A percentile compares a stretch with the other conserved stretches of the same genome.
Conservation (phyloP, 2,888 invertebrate species). For the Phymatocera aterrima region DNA sequence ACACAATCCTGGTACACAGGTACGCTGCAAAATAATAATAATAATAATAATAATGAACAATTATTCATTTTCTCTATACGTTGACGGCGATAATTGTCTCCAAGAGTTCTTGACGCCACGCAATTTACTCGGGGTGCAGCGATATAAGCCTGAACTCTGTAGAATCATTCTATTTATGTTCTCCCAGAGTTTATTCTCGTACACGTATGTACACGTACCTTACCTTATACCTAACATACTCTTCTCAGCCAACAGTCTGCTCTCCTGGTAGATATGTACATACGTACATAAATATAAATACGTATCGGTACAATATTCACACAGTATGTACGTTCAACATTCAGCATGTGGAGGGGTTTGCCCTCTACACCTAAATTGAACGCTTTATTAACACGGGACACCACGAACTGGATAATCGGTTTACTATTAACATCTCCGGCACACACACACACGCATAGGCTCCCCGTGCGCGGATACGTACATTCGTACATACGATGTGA, state of each 20-base stretch:
- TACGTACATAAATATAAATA: no score
- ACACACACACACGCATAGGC: background rate
- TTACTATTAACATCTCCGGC: no score
- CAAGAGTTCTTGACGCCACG: background rate
- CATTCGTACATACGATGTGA: no score
- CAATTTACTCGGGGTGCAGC: slow-evolving; percentile 17
- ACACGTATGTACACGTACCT: background rate
- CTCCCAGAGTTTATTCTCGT: slow-evolving; percentile 22
- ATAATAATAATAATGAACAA: background rate
- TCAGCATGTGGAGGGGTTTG: slow-evolving; percentile 25
- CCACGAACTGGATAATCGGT: slow-evolving; percentile 6
- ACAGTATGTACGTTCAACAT: no score
- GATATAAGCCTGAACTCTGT: slow-evolving; percentile 7
- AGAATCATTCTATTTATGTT: slow-evolving; percentile 24
- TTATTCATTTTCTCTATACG: background rate
- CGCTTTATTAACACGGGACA: slow-evolving; percentile 4
- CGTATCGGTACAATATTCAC: no score
- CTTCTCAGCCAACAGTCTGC: background rate
- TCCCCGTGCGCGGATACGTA: background rate
- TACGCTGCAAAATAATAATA: no score
- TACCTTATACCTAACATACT: background rate
- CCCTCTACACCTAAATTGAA: slow-evolving; percentile 15
- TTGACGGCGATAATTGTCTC: background rate
- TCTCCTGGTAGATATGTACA: background rate
- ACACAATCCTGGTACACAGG: no score